Base-by-base conservation (phyloP, 2,113 vertebrate genomes). In the Aythya baeri region DNA sequence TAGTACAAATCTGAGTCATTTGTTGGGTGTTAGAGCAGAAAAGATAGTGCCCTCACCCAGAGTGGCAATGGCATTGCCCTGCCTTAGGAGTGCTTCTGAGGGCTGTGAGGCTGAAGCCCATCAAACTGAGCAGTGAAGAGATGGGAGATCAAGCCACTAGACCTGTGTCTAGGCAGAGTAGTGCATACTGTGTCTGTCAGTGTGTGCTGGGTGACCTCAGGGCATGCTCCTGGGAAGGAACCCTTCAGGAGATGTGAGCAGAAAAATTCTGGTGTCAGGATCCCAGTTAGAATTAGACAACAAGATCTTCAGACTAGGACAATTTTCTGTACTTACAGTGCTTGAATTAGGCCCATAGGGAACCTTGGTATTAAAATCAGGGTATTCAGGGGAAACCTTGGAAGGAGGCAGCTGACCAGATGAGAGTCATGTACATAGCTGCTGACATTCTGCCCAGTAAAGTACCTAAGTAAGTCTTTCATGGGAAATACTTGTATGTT, bases 151-250 rank as follows among this genome's bases (percentile, higher is more conserved):
- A 3, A 68, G 54, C 7, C 27, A 13, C 15, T 9, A 27, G 46
- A 31, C 6, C 27, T 61, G 11, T 72, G 58, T 36, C 61, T 79
- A 55, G 49, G 41, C 44, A 83, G 50, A 58, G 41, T n/a, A 11
- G 26, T 44, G 31, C 34, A 18, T n/a, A 7, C 38, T 1, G 0
- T 63, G 31, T n/a, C 62, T 68, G 38, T 31, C 50, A n/a, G n/a
- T 9, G 17, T 49, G 31, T 62, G 16, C 31, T 41, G 10, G 18
- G 31, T 58, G 27, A 67, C 61, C 36, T 67, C 83, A 67, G 55
- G 63, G 18, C 50, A 55, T 67, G 44, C 14, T 78, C 15, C 52
- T 41, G 26, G 54, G 31, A 91, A 34, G 18, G 49, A 81, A 65
- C 25, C 3, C 62, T 89, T 76, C n/a, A 65, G 82, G 23, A 91